Evolutionary conservation across 2,888 invertebrate genomes (phyloP).

Genomic region (Amphipoea lucens): DNA sequence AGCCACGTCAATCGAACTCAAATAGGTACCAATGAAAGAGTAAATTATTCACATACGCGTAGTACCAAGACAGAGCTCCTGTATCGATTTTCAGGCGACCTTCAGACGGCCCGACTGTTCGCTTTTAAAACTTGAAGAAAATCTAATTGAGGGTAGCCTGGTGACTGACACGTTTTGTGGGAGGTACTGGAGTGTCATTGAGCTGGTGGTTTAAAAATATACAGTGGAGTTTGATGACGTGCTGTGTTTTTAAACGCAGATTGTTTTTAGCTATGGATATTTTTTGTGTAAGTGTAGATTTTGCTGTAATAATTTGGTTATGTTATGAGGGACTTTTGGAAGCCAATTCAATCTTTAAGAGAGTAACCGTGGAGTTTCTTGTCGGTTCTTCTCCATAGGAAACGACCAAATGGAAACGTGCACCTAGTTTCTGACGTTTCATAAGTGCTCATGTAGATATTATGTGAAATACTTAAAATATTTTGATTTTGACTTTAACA

Average conservation of each 20-base stretch:
- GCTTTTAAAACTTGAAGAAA: conserved; percentile 58
- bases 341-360: not conserved
- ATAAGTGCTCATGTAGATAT: not conserved
- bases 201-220: not conserved
- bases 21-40: conserved; percentile 26
- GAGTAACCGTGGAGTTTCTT: not conserved
- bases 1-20: conserved; percentile 37
- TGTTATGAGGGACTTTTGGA: not conserved
- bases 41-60: conserved; percentile 50
- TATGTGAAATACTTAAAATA: not conserved
- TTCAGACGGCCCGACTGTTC: conserved; percentile 65
- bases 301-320: not conserved
- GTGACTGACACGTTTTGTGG: conserved; percentile 23
- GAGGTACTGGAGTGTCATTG: conserved; percentile 10
- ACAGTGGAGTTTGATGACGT: not conserved
- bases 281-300: not conserved
- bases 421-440: not conserved
- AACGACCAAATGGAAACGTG: not conserved
- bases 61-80: conserved; percentile 24
- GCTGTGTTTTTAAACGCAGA: not conserved
- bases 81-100: conserved; percentile 73
- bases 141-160: conserved; percentile 44
- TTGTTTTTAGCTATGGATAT: not conserved
- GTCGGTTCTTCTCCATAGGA: not conserved
- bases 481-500: not conserved